Conservation (phyloP, 2,113 vertebrate genomes). For the Crotalus helleri region DNA sequence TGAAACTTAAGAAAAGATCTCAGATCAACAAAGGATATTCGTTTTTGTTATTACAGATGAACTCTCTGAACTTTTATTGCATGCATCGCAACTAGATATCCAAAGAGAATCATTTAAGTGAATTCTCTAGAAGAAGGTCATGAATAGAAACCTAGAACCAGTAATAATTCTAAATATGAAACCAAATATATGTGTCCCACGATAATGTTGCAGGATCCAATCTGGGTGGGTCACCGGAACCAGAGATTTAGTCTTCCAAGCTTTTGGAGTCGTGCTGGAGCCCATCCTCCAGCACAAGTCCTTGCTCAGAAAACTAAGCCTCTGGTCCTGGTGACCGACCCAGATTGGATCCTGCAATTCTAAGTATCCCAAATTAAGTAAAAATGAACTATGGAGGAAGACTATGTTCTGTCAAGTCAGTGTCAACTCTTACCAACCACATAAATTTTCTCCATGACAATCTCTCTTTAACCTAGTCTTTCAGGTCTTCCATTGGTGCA, state of each 20-base stretch:
- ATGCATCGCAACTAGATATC: background rate
- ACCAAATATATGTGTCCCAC: no score
- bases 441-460: background rate
- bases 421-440: background rate
- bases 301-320: no score
- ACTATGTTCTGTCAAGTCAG: background rate
- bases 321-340: no score
- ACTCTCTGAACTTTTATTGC: slow-evolving; percentile 45
- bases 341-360: background rate
- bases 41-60: slow-evolving; percentile 36
- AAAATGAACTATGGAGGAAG: background rate
- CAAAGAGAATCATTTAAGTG: background rate
- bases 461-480: background rate
- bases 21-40: slow-evolving; percentile 47
- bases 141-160: background rate
- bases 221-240: no score
- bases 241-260: no score
- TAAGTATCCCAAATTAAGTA: background rate
- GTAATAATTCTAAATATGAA: background rate
- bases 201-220: no score
- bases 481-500: background rate
- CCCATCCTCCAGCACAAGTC: no score
- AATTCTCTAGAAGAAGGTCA: background rate
- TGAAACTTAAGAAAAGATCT: slow-evolving; percentile 50
- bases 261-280: no score